Conservation (phyloP, 2,888 invertebrate species). For the Tinea semifulvella region DNA sequence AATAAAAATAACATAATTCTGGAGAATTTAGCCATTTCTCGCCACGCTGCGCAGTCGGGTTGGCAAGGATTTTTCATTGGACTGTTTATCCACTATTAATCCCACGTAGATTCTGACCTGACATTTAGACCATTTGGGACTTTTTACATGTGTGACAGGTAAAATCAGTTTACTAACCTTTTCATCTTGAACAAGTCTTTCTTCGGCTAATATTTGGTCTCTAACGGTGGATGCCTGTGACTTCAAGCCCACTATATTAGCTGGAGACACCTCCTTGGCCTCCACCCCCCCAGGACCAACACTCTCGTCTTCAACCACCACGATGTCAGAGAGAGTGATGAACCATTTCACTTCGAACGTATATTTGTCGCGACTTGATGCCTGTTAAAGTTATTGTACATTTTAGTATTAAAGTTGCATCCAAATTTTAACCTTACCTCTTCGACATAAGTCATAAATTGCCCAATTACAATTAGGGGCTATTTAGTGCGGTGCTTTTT, state of each 20-base stretch:
- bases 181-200: constrained; percentile 71
- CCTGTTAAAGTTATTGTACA: constrained; percentile 48
- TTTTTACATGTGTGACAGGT: no score
- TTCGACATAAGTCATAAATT: no score
- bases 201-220: constrained; percentile 84
- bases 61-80: no score
- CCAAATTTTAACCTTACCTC: no score
- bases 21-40: no score
- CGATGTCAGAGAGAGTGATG: constrained; percentile 85
- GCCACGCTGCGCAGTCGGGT: no score
- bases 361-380: constrained; percentile 86
- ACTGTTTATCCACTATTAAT: no score
- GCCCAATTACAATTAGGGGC: no score
- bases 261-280: constrained; percentile 73
- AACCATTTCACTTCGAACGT: constrained; percentile 95
- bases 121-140: no score
- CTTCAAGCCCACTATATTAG: constrained; percentile 84
- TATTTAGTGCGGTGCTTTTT: no score
- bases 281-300: constrained; percentile 30
- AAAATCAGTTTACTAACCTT: constrained; percentile 64
- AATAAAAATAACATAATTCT: no score
- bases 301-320: constrained; percentile 76
- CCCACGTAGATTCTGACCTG: no score
- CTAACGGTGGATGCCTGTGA: constrained; percentile 87
- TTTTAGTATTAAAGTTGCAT: background rate